Conservation (phyloP, 2,888 invertebrate genomes). For the Habroteleia sp. region DNA sequence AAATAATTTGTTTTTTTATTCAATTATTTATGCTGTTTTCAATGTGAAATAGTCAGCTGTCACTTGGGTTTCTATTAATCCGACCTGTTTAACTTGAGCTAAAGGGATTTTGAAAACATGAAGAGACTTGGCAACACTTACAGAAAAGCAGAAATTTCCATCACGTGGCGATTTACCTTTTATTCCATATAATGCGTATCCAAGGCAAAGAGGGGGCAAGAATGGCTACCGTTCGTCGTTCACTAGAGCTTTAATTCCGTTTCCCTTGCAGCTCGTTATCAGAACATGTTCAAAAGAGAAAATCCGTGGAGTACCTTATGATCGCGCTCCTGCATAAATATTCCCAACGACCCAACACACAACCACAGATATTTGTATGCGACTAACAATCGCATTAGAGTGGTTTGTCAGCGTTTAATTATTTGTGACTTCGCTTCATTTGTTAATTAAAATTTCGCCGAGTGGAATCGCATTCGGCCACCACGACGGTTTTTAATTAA, state of each 20-base stretch:
- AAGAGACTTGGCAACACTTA: too few relatives aligned
- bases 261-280: conserved; percentile 58
- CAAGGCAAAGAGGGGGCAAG: conserved; percentile 52
- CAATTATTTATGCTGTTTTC: too few relatives aligned
- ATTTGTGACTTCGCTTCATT: conserved; percentile 40
- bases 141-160: too few relatives aligned
- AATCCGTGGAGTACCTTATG: too few relatives aligned
- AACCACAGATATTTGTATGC: conserved; percentile 45
- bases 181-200: conserved; percentile 51
- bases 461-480: background rate
- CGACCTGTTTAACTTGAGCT: too few relatives aligned
- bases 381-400: conserved; percentile 35
- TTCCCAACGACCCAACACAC: too few relatives aligned
- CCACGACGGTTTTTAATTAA: conserved; percentile 30
- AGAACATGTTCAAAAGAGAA: conserved; percentile 42
- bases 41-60: too few relatives aligned
- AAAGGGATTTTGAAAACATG: too few relatives aligned
- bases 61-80: too few relatives aligned
- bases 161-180: too few relatives aligned
- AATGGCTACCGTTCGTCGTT: conserved; percentile 47
- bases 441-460: conserved; percentile 37
- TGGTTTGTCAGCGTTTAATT: conserved; percentile 25
- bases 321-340: too few relatives aligned
- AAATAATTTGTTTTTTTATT: too few relatives aligned
- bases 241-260: conserved; percentile 56